phyloP scores from a whole-genome alignment of 2,888 invertebrate species.

The Pristionchus mayeri region DNA sequence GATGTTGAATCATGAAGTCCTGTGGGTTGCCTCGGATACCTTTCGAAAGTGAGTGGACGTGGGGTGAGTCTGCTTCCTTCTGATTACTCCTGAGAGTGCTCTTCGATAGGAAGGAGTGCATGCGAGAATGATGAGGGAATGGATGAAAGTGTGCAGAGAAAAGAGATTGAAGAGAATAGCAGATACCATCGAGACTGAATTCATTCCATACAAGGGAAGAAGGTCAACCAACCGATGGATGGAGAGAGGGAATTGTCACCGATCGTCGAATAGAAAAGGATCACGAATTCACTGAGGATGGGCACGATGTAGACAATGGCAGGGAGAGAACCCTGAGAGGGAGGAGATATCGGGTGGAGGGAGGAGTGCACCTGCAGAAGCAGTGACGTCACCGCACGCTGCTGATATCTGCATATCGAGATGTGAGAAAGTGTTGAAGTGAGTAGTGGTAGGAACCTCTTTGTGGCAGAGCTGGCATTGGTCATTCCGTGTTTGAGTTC shows the following conservation, averaged over 20 bases:
- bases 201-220: neutral
- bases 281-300: neutral
- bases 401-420: constrained; percentile 28
- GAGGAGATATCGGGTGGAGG: neutral
- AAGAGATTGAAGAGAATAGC: constrained; percentile 28
- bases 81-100: neutral
- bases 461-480: neutral
- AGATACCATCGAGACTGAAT: neutral
- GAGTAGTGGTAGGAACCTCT: neutral
- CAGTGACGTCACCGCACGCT: neutral
- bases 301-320: constrained; percentile 2
- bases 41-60: neutral
- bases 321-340: neutral
- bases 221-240: neutral
- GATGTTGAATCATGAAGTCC: neutral
- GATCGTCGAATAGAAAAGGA: neutral
- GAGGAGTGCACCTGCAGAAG: neutral
- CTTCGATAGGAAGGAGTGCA: constrained; percentile 34
- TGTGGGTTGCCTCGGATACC: neutral
- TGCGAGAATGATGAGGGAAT: neutral
- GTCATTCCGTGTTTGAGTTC: constrained; percentile 28
- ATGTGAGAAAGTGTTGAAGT: no score
- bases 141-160: constrained; percentile 11
- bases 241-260: neutral
- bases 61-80: neutral